Evolutionary conservation across 2,113 vertebrate genomes (phyloP).

Genomic region (Mormoops blainvillei): DNA sequence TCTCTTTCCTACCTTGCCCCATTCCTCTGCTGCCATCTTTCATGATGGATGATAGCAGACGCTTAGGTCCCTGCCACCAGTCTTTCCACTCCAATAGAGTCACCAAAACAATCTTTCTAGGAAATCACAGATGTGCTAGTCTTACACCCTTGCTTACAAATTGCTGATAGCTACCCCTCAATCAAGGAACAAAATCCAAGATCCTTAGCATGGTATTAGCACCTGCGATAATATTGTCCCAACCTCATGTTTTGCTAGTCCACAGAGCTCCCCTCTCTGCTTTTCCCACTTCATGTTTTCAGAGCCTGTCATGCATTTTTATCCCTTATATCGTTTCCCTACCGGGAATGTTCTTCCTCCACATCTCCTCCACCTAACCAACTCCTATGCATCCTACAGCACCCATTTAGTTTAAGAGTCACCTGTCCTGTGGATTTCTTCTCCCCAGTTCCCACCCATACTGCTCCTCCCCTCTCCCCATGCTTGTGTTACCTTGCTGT

Average conservation of each 20-base stretch:
- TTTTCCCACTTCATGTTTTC: background rate
- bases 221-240: background rate
- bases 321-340: background rate
- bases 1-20: too few relatives aligned
- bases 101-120: background rate
- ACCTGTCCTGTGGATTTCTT: background rate
- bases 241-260: background rate
- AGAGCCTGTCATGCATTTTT: background rate
- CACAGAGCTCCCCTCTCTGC: background rate
- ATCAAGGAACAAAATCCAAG: background rate
- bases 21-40: background rate
- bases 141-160: background rate
- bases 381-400: background rate
- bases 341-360: background rate
- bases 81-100: background rate
- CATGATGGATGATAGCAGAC: background rate
- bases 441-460: background rate
- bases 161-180: background rate
- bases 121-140: background rate
- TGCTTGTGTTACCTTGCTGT: background rate
- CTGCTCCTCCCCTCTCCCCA: background rate
- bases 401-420: background rate
- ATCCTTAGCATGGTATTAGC: background rate
- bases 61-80: background rate
- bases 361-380: background rate